Base-by-base conservation (phyloP, 2,888 invertebrate species). In the Xestia c-nigrum region DNA sequence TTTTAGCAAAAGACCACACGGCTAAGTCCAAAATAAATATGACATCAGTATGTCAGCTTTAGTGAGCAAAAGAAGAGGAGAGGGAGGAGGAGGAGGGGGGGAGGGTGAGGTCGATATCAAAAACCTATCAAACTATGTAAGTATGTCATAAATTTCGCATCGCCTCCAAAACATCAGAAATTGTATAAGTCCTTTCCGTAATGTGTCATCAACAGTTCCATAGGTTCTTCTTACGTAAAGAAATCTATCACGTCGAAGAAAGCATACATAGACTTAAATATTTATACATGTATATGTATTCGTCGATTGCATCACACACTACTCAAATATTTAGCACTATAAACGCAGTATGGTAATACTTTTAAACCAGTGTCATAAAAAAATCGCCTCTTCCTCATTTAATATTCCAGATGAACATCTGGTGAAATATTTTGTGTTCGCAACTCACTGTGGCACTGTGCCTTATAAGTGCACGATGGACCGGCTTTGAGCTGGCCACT, bases 341-440 rank as follows among this genome's bases (percentile, higher is more conserved):
- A 64, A 67, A 69, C 69, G 31, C 19, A 43, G 3, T 66, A 78
- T 76, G 55, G 69, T 72, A 76, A 83, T 80, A 69, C 55, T 59
- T 84, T 71, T 68, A 63, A 80, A 87, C 59, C 67, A 67, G 73
- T 84, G 69, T 76, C 50, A 65, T 55, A 43, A 65, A 73, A 73
- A 80, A 66, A 78, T 46, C 38, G 50, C 24, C 40, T 78, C 72
- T 81, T 83, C 69, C 69, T 74, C 70, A 74, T 76, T 84, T 81
- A 74, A 67, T 78, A 86, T 83, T 82, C 81, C 78, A 80, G 57
- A 75, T 75, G 83, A 78, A 80, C 89, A 88, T 88, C 88, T 89
- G 88, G 87, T 67, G 24, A 82, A 81, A 71, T 85, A 79, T 86
- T 86, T 85, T 79, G 72, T 76, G 72, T 76, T 81, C 69, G 78